These are phyloP conservation scores for Parnassius mnemosyne DNA, from an alignment of 2,888 invertebrate species.

Conservation along the genomic window DNA sequence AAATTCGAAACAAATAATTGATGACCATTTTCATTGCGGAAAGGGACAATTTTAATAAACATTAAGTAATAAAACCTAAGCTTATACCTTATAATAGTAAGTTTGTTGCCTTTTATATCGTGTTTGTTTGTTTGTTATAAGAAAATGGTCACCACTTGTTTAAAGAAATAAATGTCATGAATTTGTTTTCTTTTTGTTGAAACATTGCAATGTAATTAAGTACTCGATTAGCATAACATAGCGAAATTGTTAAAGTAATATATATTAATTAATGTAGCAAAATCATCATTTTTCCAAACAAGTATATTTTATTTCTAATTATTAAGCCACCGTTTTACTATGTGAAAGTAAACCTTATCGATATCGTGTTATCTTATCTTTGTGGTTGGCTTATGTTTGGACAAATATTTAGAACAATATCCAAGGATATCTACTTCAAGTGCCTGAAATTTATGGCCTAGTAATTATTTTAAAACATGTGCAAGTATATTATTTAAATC, in stretches of 20 bases:
- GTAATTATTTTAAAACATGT: constrained; percentile 4
- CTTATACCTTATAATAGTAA: background rate
- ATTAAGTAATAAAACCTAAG: too few relatives aligned
- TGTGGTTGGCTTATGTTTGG: constrained; percentile 9
- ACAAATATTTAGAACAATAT: constrained; percentile 9
- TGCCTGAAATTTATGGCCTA: constrained; percentile 10
- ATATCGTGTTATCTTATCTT: constrained; percentile 10
- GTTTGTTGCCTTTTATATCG: background rate
- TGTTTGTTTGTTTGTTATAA: too few relatives aligned
- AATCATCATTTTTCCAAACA: constrained; percentile 14
- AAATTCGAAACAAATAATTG: background rate
- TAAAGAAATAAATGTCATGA: background rate
- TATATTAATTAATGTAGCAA: constrained; percentile 18
- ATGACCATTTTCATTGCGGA: background rate
- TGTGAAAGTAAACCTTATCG: constrained; percentile 17
- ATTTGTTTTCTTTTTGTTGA: constrained; percentile 7
- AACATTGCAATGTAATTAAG: constrained; percentile 35
- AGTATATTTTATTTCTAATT: constrained; percentile 15
- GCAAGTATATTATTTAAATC: background rate
- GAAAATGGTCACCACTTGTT: too few relatives aligned
- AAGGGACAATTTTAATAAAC: background rate
- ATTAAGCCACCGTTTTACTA: constrained; percentile 7
- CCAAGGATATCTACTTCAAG: constrained; percentile 5
- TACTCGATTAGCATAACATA: constrained; percentile 38
- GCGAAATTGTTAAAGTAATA: constrained; percentile 24